phyloP scores from a whole-genome alignment of 2,113 vertebrate genomes.

The Gasterosteus nipponicus region DNA sequence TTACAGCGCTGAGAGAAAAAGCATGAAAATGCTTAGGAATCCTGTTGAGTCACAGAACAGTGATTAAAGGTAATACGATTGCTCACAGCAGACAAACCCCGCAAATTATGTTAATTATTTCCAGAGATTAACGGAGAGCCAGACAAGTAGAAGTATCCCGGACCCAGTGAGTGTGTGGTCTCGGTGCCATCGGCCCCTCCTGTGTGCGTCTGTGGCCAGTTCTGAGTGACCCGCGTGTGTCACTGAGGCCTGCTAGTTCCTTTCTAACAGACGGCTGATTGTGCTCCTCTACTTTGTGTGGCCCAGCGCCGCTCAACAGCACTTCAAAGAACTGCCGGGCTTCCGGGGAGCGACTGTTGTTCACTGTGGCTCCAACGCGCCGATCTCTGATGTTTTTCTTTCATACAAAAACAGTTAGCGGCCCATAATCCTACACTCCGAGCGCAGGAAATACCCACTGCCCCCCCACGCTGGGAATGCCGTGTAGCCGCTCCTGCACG shows the following conservation, averaged over 20 bases:
- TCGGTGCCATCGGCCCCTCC: conserved; percentile 37
- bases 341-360: conserved; percentile 73
- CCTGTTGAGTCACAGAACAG: conserved; percentile 58
- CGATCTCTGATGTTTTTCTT: conserved; percentile 57
- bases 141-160: conserved; percentile 6
- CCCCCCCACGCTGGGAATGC: conserved; percentile 34
- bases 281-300: conserved; percentile 81
- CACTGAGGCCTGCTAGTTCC: conserved; percentile 69
- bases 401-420: conserved; percentile 59
- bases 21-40: conserved; percentile 57
- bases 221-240: conserved; percentile 57
- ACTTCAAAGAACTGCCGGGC: conserved; percentile 79
- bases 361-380: conserved; percentile 45
- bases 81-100: conserved; percentile 53
- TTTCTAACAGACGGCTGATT: conserved; percentile 85
- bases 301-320: conserved; percentile 78
- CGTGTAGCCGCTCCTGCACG: conserved; percentile 64
- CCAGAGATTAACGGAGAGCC: conserved; percentile 39
- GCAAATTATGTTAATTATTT: conserved; percentile 43
- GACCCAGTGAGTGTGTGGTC: conserved; percentile 16
- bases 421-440: conserved; percentile 59
- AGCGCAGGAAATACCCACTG: conserved; percentile 57
- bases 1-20: conserved; percentile 55
- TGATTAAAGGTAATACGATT: conserved; percentile 63
- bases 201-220: conserved; percentile 39